phyloP scores from a whole-genome alignment of 2,888 invertebrate species.

The Mythimna albipuncta region DNA sequence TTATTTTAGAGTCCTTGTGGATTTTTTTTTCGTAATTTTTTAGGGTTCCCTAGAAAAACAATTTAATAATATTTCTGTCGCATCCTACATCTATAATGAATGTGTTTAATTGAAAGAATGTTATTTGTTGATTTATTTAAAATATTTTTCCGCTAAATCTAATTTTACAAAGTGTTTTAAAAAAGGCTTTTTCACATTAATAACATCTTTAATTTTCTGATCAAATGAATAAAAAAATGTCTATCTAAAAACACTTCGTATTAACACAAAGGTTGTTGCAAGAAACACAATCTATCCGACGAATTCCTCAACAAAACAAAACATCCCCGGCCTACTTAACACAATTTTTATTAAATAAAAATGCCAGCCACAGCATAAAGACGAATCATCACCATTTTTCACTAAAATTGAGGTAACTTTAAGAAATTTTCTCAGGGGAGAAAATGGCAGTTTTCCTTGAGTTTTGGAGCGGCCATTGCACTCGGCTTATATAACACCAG shows the following conservation, averaged over 20 bases:
- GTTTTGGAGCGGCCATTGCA: conserved; percentile 88
- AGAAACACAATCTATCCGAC: conserved; percentile 26
- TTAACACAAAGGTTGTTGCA: conserved; percentile 35
- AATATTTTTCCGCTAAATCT: not conserved
- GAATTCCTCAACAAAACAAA: conserved; percentile 46
- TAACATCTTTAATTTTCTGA: not conserved
- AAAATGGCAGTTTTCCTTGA: conserved; percentile 77
- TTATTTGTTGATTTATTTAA: too few relatives aligned
- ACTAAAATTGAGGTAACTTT: conserved; percentile 75
- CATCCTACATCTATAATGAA: not conserved
- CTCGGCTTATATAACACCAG: conserved; percentile 88
- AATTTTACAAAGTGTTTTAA: too few relatives aligned
- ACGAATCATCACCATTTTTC: conserved; percentile 75
- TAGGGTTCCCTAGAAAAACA: not conserved
- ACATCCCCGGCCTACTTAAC: conserved; percentile 50
- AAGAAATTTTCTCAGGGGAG: conserved; percentile 76
- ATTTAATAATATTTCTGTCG: not conserved
- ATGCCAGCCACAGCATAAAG: conserved; percentile 66
- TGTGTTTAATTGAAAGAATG: too few relatives aligned
- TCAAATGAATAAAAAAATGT: not conserved
- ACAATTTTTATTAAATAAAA: conserved; percentile 66
- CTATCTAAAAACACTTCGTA: conserved; percentile 18
- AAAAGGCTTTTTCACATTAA: not conserved
- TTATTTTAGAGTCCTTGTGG: conserved; percentile 9
- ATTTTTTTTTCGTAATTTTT: not conserved